These are phyloP conservation scores for Papilio glaucus DNA, from an alignment of 1,140 invertebrate species.

Conservation along the genomic window DNA sequence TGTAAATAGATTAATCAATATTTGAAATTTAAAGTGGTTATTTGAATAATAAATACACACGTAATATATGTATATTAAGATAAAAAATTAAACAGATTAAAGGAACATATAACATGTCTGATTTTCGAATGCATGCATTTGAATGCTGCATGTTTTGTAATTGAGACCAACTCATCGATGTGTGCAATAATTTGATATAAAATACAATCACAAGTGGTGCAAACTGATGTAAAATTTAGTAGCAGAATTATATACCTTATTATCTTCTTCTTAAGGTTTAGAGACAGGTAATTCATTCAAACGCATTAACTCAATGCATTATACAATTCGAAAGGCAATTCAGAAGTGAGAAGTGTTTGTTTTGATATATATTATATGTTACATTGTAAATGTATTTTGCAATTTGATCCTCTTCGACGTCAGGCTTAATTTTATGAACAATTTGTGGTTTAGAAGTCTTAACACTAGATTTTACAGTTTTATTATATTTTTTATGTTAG, in stretches of 20 bases:
- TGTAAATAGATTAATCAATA: too few species aligned
- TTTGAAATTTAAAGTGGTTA: neutral
- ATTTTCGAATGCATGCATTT: neutral
- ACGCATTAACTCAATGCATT: conserved; percentile 12
- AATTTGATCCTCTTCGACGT: neutral
- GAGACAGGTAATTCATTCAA: neutral
- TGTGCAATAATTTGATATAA: conserved; percentile 6
- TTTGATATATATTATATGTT: neutral
- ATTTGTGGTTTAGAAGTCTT: neutral
- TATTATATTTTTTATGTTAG: neutral
- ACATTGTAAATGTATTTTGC: neutral
- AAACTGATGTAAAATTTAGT: neutral
- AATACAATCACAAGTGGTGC: neutral
- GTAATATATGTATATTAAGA: neutral
- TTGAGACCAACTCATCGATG: neutral
- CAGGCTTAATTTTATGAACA: neutral
- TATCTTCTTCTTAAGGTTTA: neutral
- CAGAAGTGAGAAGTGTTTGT: conserved; percentile 6
- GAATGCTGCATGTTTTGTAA: neutral
- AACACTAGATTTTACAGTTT: neutral
- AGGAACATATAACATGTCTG: neutral
- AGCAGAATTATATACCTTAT: neutral
- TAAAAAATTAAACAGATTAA: neutral
- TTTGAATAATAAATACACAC: neutral
- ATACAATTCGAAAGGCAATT: conserved; percentile 23